phyloP scores from a whole-genome alignment of 2,113 vertebrate genomes.

The Oryctolagus cuniculus region mOryCun1.1 NC_091432.1:78688501-78689000 shows the following conservation, averaged over 20 bases:
- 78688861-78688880: not conserved
- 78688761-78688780: not conserved
- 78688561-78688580: not conserved
- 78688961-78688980: not conserved
- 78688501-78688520: not conserved
- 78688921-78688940: conserved; percentile 17
- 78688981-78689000: not conserved
- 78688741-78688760: not conserved
- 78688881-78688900: not conserved
- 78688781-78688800: conserved; percentile 33
- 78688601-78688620: not conserved
- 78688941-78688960: not conserved
- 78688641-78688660: not conserved
- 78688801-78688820: not conserved
- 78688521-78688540: conserved; percentile 12
- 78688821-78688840: conserved; percentile 44
- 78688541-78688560: not conserved
- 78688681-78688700: not conserved
- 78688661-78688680: not conserved
- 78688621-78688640: conserved; percentile 23
- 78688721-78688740: conserved; percentile 9
- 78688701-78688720: not conserved
- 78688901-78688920: conserved; percentile 8
- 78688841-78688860: not conserved
- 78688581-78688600: conserved; percentile 10